These are phyloP conservation scores for Fragum whitleyi DNA, from an alignment of 2,888 invertebrate species.

Conservation along the genomic window DNA sequence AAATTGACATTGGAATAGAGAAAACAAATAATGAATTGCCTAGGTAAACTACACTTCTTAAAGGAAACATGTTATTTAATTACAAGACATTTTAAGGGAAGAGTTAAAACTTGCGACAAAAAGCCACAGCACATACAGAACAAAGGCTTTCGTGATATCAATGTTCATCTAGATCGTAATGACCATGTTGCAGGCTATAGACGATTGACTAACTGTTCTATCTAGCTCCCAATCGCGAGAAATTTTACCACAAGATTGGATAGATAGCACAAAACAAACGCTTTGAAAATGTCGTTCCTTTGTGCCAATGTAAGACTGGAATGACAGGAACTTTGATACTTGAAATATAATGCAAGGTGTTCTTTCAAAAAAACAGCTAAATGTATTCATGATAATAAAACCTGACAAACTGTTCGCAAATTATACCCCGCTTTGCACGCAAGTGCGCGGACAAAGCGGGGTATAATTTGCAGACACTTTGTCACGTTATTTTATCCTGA, in stretches of 20 bases:
- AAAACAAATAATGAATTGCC: too few relatives aligned
- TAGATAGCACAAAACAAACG: background rate
- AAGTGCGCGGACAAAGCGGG: too few relatives aligned
- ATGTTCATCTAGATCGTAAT: background rate
- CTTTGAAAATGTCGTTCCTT: background rate
- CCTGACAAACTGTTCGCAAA: too few relatives aligned
- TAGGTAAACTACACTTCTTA: too few relatives aligned
- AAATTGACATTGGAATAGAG: too few relatives aligned
- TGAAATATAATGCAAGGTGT: too few relatives aligned
- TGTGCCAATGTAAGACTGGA: background rate
- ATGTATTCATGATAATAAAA: too few relatives aligned
- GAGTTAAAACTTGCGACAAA: background rate
- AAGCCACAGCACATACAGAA: background rate
- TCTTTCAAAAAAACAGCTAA: too few relatives aligned
- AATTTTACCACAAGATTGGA: constrained; percentile 7
- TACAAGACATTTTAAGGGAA: background rate
- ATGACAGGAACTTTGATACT: background rate
- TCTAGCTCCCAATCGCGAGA: constrained; percentile 3
- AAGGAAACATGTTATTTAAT: too few relatives aligned
- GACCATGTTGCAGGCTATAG: background rate
- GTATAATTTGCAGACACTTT: too few relatives aligned
- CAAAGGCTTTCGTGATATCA: background rate
- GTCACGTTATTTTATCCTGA: too few relatives aligned
- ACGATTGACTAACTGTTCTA: background rate
- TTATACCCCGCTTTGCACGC: too few relatives aligned